Percentiles rank a stretch among this genome's conserved stretches.
Conservation (phyloP, 2,113 vertebrate species). For the Otocyon megalotis region DNA sequence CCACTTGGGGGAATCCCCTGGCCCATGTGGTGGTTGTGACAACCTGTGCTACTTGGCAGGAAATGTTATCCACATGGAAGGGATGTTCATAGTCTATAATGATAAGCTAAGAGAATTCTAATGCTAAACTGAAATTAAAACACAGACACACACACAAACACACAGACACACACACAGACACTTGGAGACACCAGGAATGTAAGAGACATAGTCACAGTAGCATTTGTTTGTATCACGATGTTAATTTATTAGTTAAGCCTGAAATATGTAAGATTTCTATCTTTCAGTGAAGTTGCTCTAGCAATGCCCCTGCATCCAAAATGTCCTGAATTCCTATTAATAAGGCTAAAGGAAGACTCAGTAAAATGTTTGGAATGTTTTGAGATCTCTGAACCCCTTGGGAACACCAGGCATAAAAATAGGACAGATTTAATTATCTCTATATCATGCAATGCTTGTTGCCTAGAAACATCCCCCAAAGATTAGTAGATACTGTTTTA, state of each 20-base stretch:
- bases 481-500: constrained; percentile 47
- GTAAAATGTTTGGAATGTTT: constrained; percentile 43
- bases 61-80: constrained; percentile 29
- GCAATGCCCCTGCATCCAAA: constrained; percentile 3
- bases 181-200: neutral
- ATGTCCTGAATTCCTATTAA: constrained; percentile 30
- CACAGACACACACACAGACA: neutral
- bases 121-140: neutral
- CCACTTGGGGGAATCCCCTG: neutral
- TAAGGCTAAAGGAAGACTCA: constrained; percentile 18
- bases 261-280: constrained; percentile 34
- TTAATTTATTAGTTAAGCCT: neutral
- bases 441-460: constrained; percentile 46
- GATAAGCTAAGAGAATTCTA: constrained; percentile 37
- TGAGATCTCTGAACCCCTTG: constrained; percentile 38
- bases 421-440: constrained; percentile 62
- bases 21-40: neutral
- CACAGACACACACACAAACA: neutral
- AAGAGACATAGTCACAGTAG: neutral
- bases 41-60: constrained; percentile 57
- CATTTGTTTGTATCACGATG: neutral
- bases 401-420: constrained; percentile 42
- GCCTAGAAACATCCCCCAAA: constrained; percentile 73
- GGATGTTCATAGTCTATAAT: neutral
- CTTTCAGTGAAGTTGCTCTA: constrained; percentile 10